Percentiles rank a stretch among this genome's conserved stretches.
These are phyloP conservation scores for Rhinoraja longicauda DNA, from an alignment of 2,797 vertebrate genomes.

Conservation along the genomic window DNA sequence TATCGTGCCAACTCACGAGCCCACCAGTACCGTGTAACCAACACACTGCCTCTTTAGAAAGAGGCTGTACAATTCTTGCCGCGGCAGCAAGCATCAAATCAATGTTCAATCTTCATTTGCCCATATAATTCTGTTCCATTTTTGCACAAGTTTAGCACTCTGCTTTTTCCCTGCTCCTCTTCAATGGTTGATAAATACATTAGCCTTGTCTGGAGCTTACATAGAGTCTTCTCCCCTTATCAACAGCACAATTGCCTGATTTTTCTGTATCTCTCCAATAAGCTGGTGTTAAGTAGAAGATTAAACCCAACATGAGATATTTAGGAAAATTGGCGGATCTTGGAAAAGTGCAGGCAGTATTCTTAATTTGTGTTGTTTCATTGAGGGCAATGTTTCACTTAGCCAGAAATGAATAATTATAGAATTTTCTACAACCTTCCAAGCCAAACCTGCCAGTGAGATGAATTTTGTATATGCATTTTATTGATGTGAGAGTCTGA, in stretches of 20 bases:
- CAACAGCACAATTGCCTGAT: too few species aligned
- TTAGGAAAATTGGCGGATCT: neutral
- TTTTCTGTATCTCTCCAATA: neutral
- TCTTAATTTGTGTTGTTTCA: neutral
- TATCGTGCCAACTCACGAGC: neutral
- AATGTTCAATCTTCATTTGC: neutral
- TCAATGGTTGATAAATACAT: neutral
- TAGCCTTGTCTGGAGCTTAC: neutral
- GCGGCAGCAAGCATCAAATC: neutral
- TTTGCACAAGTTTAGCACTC: neutral
- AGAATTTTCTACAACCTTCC: neutral
- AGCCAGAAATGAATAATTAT: neutral
- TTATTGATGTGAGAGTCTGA: neutral
- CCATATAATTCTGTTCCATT: neutral
- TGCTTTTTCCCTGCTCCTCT: neutral
- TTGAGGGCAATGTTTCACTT: neutral
- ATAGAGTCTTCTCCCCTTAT: neutral
- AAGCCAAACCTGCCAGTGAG: neutral
- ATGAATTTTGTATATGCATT: too few species aligned
- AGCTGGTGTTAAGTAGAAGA: neutral
- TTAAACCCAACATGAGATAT: neutral
- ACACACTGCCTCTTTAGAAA: neutral
- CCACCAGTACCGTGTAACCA: neutral
- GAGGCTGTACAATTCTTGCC: neutral
- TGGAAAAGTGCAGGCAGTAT: neutral